Evolutionary conservation across 2,113 vertebrate genomes (phyloP).

Genomic region (Hydrolagus affinis): DNA sequence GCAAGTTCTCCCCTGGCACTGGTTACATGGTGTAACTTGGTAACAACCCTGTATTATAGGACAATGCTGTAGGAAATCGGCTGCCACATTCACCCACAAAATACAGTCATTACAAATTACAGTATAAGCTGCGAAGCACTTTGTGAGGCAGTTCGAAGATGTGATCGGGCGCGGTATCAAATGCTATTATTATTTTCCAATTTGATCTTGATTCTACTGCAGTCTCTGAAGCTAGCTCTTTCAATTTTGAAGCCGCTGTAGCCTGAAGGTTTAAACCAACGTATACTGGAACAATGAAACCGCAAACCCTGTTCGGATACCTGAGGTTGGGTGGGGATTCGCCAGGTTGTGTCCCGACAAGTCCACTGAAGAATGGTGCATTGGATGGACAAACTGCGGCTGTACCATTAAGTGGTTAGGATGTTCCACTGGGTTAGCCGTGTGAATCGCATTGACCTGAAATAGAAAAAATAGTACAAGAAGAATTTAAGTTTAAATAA

Average conservation of each 20-base stretch:
- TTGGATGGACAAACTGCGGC: constrained; percentile 83
- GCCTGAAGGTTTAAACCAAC: background rate
- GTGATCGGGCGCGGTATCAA: too few relatives aligned
- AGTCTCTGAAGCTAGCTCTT: background rate
- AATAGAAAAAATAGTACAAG: background rate
- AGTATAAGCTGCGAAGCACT: too few relatives aligned
- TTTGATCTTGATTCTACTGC: too few relatives aligned
- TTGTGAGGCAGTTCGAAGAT: too few relatives aligned
- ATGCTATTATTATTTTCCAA: too few relatives aligned
- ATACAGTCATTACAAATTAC: too few relatives aligned
- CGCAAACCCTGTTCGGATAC: constrained; percentile 46
- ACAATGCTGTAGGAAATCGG: too few relatives aligned
- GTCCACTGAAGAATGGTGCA: constrained; percentile 84
- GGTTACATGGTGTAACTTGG: too few relatives aligned
- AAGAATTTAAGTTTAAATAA: background rate
- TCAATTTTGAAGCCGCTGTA: background rate
- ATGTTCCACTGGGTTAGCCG: constrained; percentile 73
- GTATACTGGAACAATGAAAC: background rate
- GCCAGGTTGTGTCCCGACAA: constrained; percentile 89
- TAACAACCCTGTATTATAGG: too few relatives aligned
- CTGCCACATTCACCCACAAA: too few relatives aligned
- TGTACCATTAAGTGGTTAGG: constrained; percentile 79
- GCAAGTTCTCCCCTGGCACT: too few relatives aligned
- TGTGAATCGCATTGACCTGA: constrained; percentile 93
- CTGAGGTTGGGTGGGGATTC: constrained; percentile 81